Conservation (phyloP, 2,797 vertebrate genomes). For the Esox lucius region DNA sequence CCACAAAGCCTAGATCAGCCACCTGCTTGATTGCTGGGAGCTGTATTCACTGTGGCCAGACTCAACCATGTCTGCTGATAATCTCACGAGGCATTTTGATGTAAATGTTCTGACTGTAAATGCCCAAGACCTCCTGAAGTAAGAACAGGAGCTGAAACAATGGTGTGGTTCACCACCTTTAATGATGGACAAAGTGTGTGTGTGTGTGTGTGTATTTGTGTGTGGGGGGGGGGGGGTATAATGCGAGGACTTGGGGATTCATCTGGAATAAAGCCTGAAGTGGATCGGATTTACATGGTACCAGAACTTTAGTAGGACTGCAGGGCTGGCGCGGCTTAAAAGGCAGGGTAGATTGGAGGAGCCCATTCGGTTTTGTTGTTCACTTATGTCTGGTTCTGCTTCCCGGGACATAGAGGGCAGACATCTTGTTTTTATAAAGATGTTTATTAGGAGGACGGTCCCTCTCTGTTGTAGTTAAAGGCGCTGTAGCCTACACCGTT, state of each 20-base stretch:
- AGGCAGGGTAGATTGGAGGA: conserved; percentile 31
- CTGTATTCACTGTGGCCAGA: conserved; percentile 40
- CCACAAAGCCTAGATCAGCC: conserved; percentile 9
- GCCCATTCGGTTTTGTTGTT: conserved; percentile 37
- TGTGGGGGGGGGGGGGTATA: conserved; percentile 21
- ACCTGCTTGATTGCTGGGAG: conserved; percentile 41
- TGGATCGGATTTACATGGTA: conserved; percentile 35
- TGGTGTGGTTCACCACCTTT: conserved; percentile 34
- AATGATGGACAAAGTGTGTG: conserved; percentile 22
- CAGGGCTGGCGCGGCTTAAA: conserved; percentile 42
- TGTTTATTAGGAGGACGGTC: conserved; percentile 57
- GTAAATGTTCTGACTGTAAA: conserved; percentile 36
- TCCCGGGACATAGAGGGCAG: conserved; percentile 30
- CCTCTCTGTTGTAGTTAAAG: conserved; percentile 42
- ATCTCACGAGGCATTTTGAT: conserved; percentile 22
- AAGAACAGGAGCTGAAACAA: conserved; percentile 34
- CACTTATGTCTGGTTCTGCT: conserved; percentile 51
- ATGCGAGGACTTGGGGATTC: conserved; percentile 15
- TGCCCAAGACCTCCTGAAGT: conserved; percentile 27
- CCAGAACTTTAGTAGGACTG: conserved; percentile 35
- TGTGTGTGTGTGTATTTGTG: too few relatives aligned
- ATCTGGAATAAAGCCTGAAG: conserved; percentile 28
- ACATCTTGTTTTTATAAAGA: conserved; percentile 65
- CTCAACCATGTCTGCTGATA: conserved; percentile 36
- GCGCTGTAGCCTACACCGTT: conserved; percentile 47